A percentile compares a stretch with the other conserved stretches of the same genome.
phyloP scores from a whole-genome alignment of 2,113 vertebrate genomes.

The Zootoca vivipara region DNA sequence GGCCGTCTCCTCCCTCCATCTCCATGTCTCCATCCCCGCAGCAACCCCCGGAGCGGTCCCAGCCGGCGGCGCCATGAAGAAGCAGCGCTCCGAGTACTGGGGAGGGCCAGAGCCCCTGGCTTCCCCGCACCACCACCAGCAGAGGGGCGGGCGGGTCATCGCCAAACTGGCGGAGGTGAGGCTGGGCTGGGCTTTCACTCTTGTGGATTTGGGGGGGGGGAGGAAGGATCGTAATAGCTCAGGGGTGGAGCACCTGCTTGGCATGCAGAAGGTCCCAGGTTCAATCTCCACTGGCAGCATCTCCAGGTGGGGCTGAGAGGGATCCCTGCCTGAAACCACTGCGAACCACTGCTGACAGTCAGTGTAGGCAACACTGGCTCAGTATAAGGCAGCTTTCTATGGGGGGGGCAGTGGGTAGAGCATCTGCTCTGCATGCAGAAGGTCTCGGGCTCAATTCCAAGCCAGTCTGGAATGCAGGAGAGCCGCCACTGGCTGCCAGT shows the following conservation, averaged over 20 bases:
- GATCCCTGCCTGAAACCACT: neutral
- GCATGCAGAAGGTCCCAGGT: too few species aligned
- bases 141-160: slow-evolving; percentile 55
- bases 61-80: slow-evolving; percentile 70
- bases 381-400: too few species aligned
- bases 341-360: too few species aligned
- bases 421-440: neutral
- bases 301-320: neutral
- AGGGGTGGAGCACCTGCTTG: too few species aligned
- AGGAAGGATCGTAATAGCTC: neutral
- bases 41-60: neutral
- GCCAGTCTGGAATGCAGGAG: too few species aligned
- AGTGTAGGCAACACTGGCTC: too few species aligned
- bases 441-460: too few species aligned
- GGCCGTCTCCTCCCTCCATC: neutral
- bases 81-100: slow-evolving; percentile 46
- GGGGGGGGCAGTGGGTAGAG: neutral
- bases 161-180: slow-evolving; percentile 73
- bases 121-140: neutral
- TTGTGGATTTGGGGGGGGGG: neutral
- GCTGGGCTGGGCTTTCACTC: neutral
- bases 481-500: too few species aligned
- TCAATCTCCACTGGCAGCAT: neutral
- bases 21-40: neutral
- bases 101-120: slow-evolving; percentile 50